phyloP scores from a whole-genome alignment of 2,888 invertebrate species.

The Serripes groenlandicus region DNA sequence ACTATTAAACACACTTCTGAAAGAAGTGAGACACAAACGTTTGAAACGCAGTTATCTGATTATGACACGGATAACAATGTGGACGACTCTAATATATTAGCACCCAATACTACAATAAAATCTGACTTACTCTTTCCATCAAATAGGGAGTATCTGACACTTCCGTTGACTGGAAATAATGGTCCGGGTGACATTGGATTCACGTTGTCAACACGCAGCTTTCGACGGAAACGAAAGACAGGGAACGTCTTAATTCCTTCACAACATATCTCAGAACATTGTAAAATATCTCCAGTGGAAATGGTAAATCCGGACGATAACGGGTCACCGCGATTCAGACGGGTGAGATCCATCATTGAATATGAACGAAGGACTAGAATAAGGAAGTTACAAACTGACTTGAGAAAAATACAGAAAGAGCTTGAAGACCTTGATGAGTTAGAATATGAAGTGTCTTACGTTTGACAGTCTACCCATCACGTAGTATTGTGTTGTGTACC shows the following conservation, averaged over 20 bases:
- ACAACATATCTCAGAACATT: conserved; percentile 5
- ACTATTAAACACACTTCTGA: conserved; percentile 46
- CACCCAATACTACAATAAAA: not conserved
- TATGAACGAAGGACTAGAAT: conserved; percentile 73
- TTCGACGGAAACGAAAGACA: conserved; percentile 3
- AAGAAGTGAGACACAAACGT: conserved; percentile 59
- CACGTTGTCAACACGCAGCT: not conserved
- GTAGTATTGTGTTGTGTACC: not conserved
- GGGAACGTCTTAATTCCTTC: not conserved
- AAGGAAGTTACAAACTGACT: conserved; percentile 72
- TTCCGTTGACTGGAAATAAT: not conserved
- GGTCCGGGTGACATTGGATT: not conserved
- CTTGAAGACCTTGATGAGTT: conserved; percentile 73
- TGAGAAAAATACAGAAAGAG: conserved; percentile 74
- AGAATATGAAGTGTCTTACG: conserved; percentile 74
- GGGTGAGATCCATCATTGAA: conserved; percentile 64
- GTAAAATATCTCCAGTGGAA: conserved; percentile 27
- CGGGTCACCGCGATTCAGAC: conserved; percentile 36
- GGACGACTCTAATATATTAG: not conserved
- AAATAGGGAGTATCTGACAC: not conserved
- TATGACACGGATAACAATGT: conserved; percentile 19
- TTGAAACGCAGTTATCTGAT: conserved; percentile 59
- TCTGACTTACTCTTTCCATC: not conserved
- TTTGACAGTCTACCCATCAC: conserved; percentile 45
- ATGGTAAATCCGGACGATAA: conserved; percentile 25